A percentile compares a stretch with the other conserved stretches of the same genome.
Evolutionary conservation across 2,888 invertebrate species (phyloP).

Genomic region (Cataglyphis albicans): DNA sequence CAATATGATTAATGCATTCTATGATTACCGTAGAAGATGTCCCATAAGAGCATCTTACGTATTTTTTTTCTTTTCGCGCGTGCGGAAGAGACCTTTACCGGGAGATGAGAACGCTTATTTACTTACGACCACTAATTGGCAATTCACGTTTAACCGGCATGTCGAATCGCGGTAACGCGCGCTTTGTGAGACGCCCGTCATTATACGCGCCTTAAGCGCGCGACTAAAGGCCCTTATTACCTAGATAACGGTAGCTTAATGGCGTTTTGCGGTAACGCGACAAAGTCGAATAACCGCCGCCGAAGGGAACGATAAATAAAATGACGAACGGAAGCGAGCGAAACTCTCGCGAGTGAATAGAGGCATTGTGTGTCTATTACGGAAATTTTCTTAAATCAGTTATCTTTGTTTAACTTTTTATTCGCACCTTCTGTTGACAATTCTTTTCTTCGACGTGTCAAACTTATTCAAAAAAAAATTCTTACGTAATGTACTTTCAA

Average conservation of each 20-base stretch:
- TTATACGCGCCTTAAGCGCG: slow-evolving; percentile 58
- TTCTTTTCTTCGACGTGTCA: neutral
- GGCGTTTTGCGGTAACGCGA: slow-evolving; percentile 66
- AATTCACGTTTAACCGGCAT: slow-evolving; percentile 66
- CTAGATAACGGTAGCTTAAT: slow-evolving; percentile 73
- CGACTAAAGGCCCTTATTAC: slow-evolving; percentile 64
- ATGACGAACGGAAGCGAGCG: slow-evolving; percentile 28
- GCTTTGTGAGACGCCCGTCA: slow-evolving; percentile 66
- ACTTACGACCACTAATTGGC: slow-evolving; percentile 65
- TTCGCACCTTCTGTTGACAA: neutral
- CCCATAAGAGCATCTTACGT: neutral
- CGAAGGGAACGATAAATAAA: slow-evolving; percentile 5
- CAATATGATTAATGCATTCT: too few species aligned
- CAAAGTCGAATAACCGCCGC: slow-evolving; percentile 36
- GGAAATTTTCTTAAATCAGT: slow-evolving; percentile 3
- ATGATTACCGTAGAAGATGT: neutral
- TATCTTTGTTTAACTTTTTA: neutral
- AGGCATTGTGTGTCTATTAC: slow-evolving; percentile 5
- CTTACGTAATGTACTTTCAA: neutral
- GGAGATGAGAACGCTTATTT: slow-evolving; percentile 14
- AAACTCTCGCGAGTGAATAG: slow-evolving; percentile 23
- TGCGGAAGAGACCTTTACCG: neutral
- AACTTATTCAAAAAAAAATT: neutral
- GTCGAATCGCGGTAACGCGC: slow-evolving; percentile 66
- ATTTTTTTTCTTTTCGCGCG: neutral